Evolutionary conservation across 1,140 invertebrate species (phyloP).

Genomic region (Hydropsyche tenuis): DNA sequence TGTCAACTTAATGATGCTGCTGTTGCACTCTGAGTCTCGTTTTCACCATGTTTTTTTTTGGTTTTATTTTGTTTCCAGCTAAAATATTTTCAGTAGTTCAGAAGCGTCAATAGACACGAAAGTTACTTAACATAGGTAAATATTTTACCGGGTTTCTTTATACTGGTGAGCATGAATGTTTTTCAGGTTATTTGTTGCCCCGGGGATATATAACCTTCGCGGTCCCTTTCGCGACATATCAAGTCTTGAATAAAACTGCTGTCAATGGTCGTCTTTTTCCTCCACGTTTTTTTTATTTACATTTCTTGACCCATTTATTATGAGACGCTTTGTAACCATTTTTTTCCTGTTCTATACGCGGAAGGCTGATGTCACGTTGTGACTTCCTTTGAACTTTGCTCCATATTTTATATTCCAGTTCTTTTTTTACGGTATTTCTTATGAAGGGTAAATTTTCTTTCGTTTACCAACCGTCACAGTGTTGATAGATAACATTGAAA

Average conservation of each 20-base stretch:
- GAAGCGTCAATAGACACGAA: no score
- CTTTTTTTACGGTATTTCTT: not conserved
- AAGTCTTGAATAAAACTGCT: constrained; percentile 15
- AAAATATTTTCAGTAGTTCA: no score
- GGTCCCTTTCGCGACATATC: constrained; percentile 4
- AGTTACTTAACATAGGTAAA: no score
- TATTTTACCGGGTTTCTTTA: no score
- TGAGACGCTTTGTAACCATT: not conserved
- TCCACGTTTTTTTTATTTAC: constrained; percentile 1
- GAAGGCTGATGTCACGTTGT: not conserved
- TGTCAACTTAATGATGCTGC: no score
- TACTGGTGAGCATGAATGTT: no score
- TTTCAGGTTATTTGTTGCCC: constrained; percentile 12
- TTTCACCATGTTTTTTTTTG: no score
- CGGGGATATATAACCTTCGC: not conserved
- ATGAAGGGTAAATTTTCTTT: not conserved
- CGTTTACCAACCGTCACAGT: not conserved
- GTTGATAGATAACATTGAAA: no score
- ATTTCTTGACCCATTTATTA: constrained; percentile 19
- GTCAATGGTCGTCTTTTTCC: not conserved
- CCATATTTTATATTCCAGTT: constrained; percentile 3
- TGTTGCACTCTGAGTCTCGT: no score
- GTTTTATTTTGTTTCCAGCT: no score
- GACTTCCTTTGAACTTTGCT: constrained; percentile 7
- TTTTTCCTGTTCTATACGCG: not conserved